Evolutionary conservation across 2,797 vertebrate species (phyloP).

Genomic region (Enteromius viviparus): DNA sequence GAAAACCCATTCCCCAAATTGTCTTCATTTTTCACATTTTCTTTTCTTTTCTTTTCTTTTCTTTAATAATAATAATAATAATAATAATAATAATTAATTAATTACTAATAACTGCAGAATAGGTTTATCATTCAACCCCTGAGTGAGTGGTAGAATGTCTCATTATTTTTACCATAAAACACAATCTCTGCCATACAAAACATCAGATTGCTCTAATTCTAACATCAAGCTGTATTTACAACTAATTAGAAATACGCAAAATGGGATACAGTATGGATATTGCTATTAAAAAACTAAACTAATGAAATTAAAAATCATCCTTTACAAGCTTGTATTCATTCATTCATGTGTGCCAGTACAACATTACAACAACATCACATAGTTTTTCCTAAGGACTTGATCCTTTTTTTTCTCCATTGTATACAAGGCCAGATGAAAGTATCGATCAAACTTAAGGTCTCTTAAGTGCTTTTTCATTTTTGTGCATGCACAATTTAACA

Average conservation of each 20-base stretch:
- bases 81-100: no score
- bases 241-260: neutral
- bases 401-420: neutral
- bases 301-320: neutral
- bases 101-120: no score
- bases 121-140: no score
- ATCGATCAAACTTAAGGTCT: constrained; percentile 6
- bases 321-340: neutral
- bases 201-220: no score
- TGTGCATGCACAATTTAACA: constrained; percentile 35
- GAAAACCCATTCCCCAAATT: neutral
- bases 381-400: neutral
- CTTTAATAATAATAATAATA: no score
- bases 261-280: neutral
- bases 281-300: no score
- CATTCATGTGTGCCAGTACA: neutral
- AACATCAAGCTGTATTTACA: neutral
- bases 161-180: no score
- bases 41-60: rapidly evolving
- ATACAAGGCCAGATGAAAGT: neutral
- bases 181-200: no score
- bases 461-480: constrained; percentile 8
- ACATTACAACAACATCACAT: neutral
- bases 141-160: no score
- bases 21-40: no score